These are phyloP conservation scores for Hormaphis cornu DNA, from an alignment of 1,140 invertebrate genomes.

Conservation along the genomic window DNA sequence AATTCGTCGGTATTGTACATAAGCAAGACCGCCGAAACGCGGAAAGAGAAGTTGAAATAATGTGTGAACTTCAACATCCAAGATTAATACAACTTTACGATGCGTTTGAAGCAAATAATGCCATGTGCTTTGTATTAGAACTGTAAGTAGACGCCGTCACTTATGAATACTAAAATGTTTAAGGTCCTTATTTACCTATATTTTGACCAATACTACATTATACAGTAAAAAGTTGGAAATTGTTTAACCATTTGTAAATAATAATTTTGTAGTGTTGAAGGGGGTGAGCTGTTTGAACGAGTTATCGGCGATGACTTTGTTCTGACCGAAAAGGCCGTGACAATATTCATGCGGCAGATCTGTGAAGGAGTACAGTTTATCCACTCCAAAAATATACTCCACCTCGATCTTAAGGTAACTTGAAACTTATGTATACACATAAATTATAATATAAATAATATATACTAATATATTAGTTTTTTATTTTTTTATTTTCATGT, in stretches of 20 bases:
- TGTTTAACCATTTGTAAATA: background rate
- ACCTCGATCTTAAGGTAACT: constrained; percentile 95
- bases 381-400: constrained; percentile 85
- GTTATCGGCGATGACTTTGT: constrained; percentile 97
- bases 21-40: constrained; percentile 83
- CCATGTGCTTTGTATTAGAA: constrained; percentile 91
- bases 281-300: constrained; percentile 94
- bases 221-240: background rate
- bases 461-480: too few species aligned
- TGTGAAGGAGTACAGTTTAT: constrained; percentile 95
- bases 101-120: constrained; percentile 82
- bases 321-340: constrained; percentile 87
- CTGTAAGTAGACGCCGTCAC: constrained; percentile 61
- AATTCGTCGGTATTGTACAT: constrained; percentile 76
- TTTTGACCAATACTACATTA: too few species aligned
- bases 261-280: constrained; percentile 66
- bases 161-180: background rate
- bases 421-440: too few species aligned
- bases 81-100: constrained; percentile 91
- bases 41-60: constrained; percentile 91
- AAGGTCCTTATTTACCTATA: too few species aligned
- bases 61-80: constrained; percentile 86
- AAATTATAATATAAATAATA: too few species aligned
- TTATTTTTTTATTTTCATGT: too few species aligned
- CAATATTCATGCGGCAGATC: constrained; percentile 93